A percentile compares a stretch with the other conserved stretches of the same genome.
phyloP scores from a whole-genome alignment of 2,888 invertebrate genomes.

The Phyto melanocephala region DNA sequence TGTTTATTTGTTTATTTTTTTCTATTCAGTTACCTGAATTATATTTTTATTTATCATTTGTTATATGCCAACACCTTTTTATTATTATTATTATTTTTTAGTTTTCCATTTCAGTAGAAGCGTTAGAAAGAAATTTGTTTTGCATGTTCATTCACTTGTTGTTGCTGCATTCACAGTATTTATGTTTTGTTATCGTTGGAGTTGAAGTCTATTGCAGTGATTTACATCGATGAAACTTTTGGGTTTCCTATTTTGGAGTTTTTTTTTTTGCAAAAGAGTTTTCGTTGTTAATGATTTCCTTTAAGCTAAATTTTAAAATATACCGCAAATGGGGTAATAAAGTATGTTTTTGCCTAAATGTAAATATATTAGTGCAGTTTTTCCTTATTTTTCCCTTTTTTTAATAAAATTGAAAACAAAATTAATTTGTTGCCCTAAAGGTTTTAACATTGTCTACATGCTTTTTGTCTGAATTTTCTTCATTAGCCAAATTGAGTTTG shows the following conservation, averaged over 20 bases:
- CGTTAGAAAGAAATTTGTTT: slow-evolving; percentile 38
- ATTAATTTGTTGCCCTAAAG: slow-evolving; percentile 27
- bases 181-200: neutral
- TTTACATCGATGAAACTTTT: slow-evolving; percentile 26
- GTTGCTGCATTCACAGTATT: neutral
- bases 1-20: neutral
- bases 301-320: slow-evolving; percentile 48
- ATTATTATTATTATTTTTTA: neutral
- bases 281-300: slow-evolving; percentile 34
- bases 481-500: slow-evolving; percentile 27
- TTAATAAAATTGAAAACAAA: neutral
- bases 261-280: slow-evolving; percentile 40
- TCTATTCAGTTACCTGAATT: slow-evolving; percentile 26
- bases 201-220: slow-evolving; percentile 22
- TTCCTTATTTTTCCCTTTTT: neutral
- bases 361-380: slow-evolving; percentile 31
- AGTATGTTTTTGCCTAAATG: slow-evolving; percentile 48
- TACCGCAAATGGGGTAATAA: slow-evolving; percentile 57
- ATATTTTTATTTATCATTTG: slow-evolving; percentile 60
- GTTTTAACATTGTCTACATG: slow-evolving; percentile 1
- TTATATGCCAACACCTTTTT: slow-evolving; percentile 58
- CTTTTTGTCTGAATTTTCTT: slow-evolving; percentile 25
- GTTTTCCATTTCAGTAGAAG: slow-evolving; percentile 46
- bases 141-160: neutral
- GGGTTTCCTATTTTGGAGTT: no score